Base-by-base conservation (phyloP, 2,113 vertebrate genomes). In the Odobenus rosmarus region DNA sequence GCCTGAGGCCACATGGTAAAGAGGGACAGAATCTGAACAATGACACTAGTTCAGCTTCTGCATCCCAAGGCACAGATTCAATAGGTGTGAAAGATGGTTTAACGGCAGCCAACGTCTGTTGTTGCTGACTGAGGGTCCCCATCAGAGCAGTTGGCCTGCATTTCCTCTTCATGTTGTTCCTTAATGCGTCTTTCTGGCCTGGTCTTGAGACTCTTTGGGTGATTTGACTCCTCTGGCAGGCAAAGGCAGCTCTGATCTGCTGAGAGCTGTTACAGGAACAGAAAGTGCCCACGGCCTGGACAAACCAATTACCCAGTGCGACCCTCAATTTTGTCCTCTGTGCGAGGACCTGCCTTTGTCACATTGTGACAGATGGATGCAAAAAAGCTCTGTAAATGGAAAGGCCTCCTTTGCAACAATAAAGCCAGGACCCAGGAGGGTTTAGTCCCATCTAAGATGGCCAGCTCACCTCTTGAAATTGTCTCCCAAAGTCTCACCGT, bases 71-170 rank as follows among this genome's bases (percentile, higher is more conserved):
- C 36, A 49, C 42, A 95, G 90, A n/a, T 67, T 87, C 59, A 95
- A 57, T 46, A 86, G 62, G 10, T 23, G 14, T 77, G 74, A 76
- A 81, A 77, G 69, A 90, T 61, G 59, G 55, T 84, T 95, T 87
- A 90, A 84, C 88, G 94, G 69, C 59, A 94, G 76, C 69, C 86
- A 33, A 69, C 62, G 81, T 18, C 46, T 72, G n/a, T 90, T 84
- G 81, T 80, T 88, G 72, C 51, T 85, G 77, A 53, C 8, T 31
- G 87, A 92, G 53, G 5, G 42, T 77, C 39, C 53, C 74, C 7
- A 10, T 79, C 74, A 62, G 96, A 92, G 83, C 7, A 57, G 39
- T 8, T 72, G 84, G 62, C 28, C 28, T 53, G 74, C n/a, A 39
- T 82, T 85, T 64, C 10, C 24, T 33, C 51, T 96, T 19, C 6